These are phyloP conservation scores for Erythrocercus mccallii DNA, from an alignment of 2,113 vertebrate species.

Conservation along the genomic window DNA sequence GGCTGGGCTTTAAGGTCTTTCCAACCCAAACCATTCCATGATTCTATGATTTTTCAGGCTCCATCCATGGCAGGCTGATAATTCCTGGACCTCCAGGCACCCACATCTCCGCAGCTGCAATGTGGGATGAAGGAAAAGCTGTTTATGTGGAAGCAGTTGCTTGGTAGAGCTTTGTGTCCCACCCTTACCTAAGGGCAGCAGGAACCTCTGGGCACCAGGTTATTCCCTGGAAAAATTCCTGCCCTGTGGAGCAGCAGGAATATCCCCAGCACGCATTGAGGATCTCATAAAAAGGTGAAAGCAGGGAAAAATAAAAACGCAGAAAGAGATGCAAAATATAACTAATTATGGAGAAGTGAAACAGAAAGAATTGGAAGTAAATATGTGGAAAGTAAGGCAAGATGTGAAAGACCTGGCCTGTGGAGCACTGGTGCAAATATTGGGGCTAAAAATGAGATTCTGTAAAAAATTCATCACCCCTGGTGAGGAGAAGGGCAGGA, in stretches of 20 bases:
- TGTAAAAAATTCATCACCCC: background rate
- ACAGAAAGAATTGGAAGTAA: background rate
- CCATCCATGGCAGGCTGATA: background rate
- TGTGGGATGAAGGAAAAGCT: background rate
- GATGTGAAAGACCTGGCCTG: background rate
- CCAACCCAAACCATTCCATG: background rate
- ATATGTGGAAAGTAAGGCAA: background rate
- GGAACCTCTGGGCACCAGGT: background rate
- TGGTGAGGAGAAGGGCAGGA: background rate
- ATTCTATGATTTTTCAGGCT: background rate
- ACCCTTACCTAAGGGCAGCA: background rate
- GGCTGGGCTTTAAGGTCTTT: background rate
- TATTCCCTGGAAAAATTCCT: background rate
- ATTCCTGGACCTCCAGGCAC: background rate
- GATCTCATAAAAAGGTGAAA: background rate
- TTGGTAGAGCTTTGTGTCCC: background rate
- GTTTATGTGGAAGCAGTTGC: background rate
- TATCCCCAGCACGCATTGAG: background rate
- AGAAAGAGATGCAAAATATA: background rate
- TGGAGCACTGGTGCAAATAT: background rate
- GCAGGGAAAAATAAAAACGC: background rate
- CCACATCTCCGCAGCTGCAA: background rate
- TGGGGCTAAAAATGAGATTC: background rate
- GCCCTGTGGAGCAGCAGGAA: background rate
- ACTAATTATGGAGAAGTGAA: background rate